A percentile compares a stretch with the other conserved stretches of the same genome.
These are phyloP conservation scores for Alviniconcha marisindica DNA, from an alignment of 1,140 invertebrate species.

Conservation along the genomic window DNA sequence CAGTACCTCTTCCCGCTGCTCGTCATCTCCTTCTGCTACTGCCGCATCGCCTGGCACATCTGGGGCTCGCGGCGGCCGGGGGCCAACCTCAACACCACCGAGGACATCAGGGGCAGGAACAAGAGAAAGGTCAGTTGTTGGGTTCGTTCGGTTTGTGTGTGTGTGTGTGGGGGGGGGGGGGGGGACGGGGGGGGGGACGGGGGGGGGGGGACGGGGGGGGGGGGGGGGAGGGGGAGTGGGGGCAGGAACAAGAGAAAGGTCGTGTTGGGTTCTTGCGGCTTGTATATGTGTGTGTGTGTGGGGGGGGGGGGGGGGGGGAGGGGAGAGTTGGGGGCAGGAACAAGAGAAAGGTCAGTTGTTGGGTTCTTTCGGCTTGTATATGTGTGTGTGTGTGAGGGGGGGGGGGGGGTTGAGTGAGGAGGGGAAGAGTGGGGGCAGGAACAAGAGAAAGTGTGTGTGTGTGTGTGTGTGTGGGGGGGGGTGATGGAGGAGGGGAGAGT, in stretches of 20 bases:
- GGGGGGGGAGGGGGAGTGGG: no score
- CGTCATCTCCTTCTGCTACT: constrained; percentile 87
- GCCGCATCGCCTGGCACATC: constrained; percentile 84
- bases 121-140: constrained; percentile 85
- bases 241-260: no score
- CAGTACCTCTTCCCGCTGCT: constrained; percentile 87
- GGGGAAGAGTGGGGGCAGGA: no score
- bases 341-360: constrained; percentile 85
- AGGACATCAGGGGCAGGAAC: constrained; percentile 86
- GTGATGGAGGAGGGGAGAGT: no score
- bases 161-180: neutral
- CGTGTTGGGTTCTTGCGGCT: neutral
- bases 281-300: no score
- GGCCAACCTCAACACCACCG: constrained; percentile 78
- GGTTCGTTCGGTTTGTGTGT: no score
- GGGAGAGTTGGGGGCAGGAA: no score
- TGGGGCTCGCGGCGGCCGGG: constrained; percentile 87
- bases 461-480: no score
- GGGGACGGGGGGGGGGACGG: neutral
- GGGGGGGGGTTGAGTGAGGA: no score
- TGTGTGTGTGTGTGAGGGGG: neutral
- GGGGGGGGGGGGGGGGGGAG: no score
- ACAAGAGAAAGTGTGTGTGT: no score
- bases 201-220: neutral
- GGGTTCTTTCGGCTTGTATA: no score